Evolutionary conservation across 2,888 invertebrate species (phyloP), one percentile per base, ranked within the genome.

Genomic region (Mesopsocus fuscifrons): DNA sequence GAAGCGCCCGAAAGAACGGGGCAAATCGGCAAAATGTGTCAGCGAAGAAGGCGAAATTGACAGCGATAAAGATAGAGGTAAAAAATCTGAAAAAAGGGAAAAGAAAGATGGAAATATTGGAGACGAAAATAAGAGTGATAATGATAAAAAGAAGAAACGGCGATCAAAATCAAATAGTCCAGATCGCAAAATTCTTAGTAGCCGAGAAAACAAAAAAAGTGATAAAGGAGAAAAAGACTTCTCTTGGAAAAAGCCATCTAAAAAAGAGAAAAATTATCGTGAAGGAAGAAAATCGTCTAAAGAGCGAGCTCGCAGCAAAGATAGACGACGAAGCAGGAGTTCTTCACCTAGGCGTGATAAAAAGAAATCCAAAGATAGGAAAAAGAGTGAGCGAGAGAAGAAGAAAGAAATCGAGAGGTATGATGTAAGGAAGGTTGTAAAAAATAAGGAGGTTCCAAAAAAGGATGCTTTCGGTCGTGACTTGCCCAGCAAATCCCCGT

Each of bases 381-480:
- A 59, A 41, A 63, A 63, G 45, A 9, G 8, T 26, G 67, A 65
- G 50, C 67, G 66, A 48, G 69, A 71, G 43, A 81, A 77, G 54
- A 68, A 83, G 13, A 77, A 81, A 54, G 85, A 87, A 54, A 62
- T 88, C 41, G 80, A 79, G 52, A 68, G 87, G 2, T 88, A 88
- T 58, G 78, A 85, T 63, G 85, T 87, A 8, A 68, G 87, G 32
- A 75, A 77, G 47, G 64, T 87, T 30, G 38, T 38, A 3, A 38
- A 38, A 38, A 38, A 38, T 11, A 38, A 38, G 20, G 38, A 18
- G 20, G 38, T 38, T 6, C 3, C 18, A 20, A 15, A 20, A 11
- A 81, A 77, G 59, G 83, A 84, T 59, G 72, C 77, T 41, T 84
- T 83, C 60, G 84, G 84, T 0, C 66, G 84, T 9, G 84, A 84